Evolutionary conservation across 2,888 invertebrate species (phyloP).

Genomic region (Ennomos erosarius): DNA sequence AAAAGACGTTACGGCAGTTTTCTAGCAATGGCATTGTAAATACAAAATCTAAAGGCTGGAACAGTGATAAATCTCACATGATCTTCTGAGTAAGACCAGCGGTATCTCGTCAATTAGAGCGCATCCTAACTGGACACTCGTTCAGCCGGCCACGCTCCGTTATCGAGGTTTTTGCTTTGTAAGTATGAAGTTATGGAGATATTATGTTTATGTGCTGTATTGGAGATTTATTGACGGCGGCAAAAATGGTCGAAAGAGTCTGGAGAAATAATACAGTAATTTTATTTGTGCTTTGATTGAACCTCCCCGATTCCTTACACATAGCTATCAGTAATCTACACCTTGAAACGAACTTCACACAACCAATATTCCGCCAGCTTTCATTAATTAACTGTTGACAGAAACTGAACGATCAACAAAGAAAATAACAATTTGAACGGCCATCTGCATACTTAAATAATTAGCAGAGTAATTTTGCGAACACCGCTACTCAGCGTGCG

Average conservation of each 20-base stretch:
- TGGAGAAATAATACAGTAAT: too few relatives aligned
- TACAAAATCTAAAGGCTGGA: not conserved
- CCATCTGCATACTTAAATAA: conserved; percentile 45
- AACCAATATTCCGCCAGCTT: too few relatives aligned
- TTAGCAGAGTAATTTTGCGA: conserved; percentile 53
- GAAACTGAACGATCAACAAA: conserved; percentile 22
- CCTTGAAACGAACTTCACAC: too few relatives aligned
- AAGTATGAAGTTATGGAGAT: too few relatives aligned
- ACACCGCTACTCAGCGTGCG: conserved; percentile 37
- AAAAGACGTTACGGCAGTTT: too few relatives aligned
- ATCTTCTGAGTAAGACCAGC: conserved; percentile 44
- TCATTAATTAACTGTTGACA: not conserved
- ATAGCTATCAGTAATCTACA: too few relatives aligned
- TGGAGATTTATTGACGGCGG: not conserved
- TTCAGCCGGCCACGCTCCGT: conserved; percentile 49
- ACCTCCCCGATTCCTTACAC: too few relatives aligned
- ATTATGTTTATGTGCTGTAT: conserved; percentile 17
- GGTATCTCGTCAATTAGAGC: conserved; percentile 68
- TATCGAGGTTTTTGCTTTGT: conserved; percentile 54
- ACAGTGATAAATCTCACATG: conserved; percentile 28
- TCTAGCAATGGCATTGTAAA: too few relatives aligned
- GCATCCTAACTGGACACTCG: conserved; percentile 67
- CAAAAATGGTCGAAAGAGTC: not conserved
- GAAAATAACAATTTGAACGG: conserved; percentile 39
- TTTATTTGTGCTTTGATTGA: too few relatives aligned